phyloP scores from a whole-genome alignment of 2,113 vertebrate genomes.

The Aspiorhynchus laticeps region DNA sequence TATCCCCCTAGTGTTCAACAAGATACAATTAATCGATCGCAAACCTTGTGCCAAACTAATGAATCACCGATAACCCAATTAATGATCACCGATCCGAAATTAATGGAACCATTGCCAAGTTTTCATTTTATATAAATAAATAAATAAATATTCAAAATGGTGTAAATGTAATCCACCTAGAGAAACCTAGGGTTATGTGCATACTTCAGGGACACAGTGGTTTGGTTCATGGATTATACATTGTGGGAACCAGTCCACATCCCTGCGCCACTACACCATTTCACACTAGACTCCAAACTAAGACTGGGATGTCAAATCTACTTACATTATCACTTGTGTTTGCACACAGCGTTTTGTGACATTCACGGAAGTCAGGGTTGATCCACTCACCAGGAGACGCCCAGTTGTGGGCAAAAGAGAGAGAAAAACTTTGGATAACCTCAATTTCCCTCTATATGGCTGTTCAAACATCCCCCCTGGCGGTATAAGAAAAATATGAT shows the following conservation, averaged over 20 bases:
- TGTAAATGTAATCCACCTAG: too few species aligned
- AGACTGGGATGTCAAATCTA: background rate
- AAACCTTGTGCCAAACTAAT: too few species aligned
- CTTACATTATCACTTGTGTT: background rate
- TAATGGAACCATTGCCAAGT: too few species aligned
- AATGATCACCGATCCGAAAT: too few species aligned
- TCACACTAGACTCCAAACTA: background rate
- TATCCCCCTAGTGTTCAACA: too few species aligned
- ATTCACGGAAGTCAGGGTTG: background rate
- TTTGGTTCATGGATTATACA: background rate
- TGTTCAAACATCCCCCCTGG: conserved; percentile 8
- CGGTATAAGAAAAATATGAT: background rate
- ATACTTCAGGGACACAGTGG: too few species aligned
- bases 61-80: too few species aligned
- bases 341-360: background rate
- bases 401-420: background rate
- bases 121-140: too few species aligned
- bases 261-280: background rate
- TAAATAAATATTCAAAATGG: too few species aligned
- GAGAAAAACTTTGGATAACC: background rate
- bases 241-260: background rate
- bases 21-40: too few species aligned
- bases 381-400: background rate
- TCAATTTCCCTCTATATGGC: background rate
- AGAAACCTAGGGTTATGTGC: too few species aligned